Base-by-base conservation (phyloP, 2,888 invertebrate genomes). In the Epistrophella euchroma region DNA sequence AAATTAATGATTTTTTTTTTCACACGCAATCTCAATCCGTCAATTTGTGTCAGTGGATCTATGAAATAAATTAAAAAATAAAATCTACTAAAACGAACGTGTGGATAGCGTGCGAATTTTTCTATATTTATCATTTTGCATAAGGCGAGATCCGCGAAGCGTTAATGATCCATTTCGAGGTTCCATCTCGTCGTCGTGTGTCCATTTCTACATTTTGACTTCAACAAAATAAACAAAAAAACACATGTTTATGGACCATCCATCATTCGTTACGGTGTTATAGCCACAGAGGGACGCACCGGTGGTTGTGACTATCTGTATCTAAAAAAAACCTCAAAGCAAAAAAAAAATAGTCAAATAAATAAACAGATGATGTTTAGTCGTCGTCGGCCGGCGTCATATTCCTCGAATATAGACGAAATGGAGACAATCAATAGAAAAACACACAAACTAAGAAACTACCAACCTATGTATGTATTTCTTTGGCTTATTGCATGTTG, bases 381-480 rank as follows among this genome's bases (percentile, higher is more conserved):
- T n/a, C 11, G 6, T 11, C 52, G 28, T 13, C 17, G 25, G 28
- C n/a, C 32, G 32, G 2, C 13, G 32, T 40, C 35, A 4, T 32
- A 32, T 17, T 32, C 47, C 32, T 66, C 32, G 47, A 50, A 71
- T 64, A 68, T 66, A 68, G 72, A 78, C 79, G 78, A 62, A 47
- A 78, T 70, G 73, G 70, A 83, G 78, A 78, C 83, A 71, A 79
- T 77, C 73, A 70, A 60, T 73, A 73, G 68, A 78, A 22, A 37
- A 50, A 50, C 47, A 47, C 32, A 47, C 32, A 7, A 32, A 62
- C 25, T n/a, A n/a, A n/a, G n/a, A 17, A 43, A 68, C 66, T 52
- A 71, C 55, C 9, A 10, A 9, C 1, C 13, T 3, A 28, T 28
- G 6, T 28, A 28, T 28, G 7, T 32, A 32, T 45, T 50, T 17